phyloP scores from a whole-genome alignment of 2,888 invertebrate species.

The Microdon myrmicae region DNA sequence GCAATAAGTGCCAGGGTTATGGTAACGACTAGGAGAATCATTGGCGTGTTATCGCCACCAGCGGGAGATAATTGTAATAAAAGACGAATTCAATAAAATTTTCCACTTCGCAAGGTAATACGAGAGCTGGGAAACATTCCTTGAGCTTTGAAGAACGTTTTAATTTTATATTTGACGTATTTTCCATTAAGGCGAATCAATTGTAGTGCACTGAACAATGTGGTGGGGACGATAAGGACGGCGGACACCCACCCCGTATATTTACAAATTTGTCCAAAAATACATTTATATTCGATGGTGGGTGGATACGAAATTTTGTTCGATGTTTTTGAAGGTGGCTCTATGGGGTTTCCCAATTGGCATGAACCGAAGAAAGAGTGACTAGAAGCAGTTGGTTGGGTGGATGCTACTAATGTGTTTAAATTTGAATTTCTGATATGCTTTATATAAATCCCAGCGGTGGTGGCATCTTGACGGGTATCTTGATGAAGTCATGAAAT shows the following conservation, averaged over 20 bases:
- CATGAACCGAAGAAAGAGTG: too few relatives aligned
- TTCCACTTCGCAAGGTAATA: constrained; percentile 43
- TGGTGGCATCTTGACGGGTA: too few relatives aligned
- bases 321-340: constrained; percentile 28
- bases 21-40: constrained; percentile 18
- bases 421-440: too few relatives aligned
- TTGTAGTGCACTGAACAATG: constrained; percentile 2
- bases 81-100: constrained; percentile 42
- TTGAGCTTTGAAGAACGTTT: constrained; percentile 19
- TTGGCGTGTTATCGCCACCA: constrained; percentile 31
- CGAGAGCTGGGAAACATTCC: too few relatives aligned
- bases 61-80: constrained; percentile 36
- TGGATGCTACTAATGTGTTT: too few relatives aligned
- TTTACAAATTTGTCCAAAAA: too few relatives aligned
- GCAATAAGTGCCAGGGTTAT: constrained; percentile 39
- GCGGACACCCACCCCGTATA: constrained; percentile 28
- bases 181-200: constrained; percentile 28
- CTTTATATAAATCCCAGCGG: too few relatives aligned
- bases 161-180: constrained; percentile 33
- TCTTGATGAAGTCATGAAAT: too few relatives aligned
- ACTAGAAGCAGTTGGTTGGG: too few relatives aligned
- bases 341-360: constrained; percentile 25
- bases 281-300: too few relatives aligned
- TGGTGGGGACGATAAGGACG: not conserved
- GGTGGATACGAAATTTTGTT: too few relatives aligned